Evolutionary conservation across 2,797 vertebrate genomes (phyloP).

Genomic region (Psittacula derbiana): DNA sequence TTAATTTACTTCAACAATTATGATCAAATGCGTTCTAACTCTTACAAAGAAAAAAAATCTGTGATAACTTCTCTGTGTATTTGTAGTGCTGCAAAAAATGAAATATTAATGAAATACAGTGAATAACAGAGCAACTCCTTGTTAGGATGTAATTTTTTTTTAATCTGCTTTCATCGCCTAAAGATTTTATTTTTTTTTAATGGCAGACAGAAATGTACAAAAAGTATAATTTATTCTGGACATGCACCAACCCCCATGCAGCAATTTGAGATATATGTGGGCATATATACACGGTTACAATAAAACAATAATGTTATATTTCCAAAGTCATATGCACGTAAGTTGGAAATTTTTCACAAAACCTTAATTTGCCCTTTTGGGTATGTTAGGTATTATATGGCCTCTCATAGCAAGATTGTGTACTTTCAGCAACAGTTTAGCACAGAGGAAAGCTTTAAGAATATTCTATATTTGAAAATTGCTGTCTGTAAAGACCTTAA

Average conservation of each 20-base stretch:
- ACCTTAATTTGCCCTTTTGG: background rate
- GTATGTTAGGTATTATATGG: background rate
- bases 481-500: background rate
- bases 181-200: background rate
- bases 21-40: constrained; percentile 49
- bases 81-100: constrained; percentile 35
- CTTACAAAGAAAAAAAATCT: background rate
- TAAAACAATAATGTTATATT: background rate
- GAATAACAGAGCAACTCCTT: background rate
- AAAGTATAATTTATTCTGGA: background rate
- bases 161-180: background rate
- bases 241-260: background rate
- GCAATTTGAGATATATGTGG: background rate
- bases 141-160: background rate
- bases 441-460: background rate
- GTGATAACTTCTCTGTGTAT: constrained; percentile 38
- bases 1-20: constrained; percentile 57
- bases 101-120: constrained; percentile 55
- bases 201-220: background rate
- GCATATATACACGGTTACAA: background rate
- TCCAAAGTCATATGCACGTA: background rate
- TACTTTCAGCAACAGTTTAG: background rate
- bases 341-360: background rate
- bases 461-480: background rate
- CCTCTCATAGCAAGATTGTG: background rate